Conservation (phyloP, 2,113 vertebrate genomes). For the Capreolus pygargus region DNA sequence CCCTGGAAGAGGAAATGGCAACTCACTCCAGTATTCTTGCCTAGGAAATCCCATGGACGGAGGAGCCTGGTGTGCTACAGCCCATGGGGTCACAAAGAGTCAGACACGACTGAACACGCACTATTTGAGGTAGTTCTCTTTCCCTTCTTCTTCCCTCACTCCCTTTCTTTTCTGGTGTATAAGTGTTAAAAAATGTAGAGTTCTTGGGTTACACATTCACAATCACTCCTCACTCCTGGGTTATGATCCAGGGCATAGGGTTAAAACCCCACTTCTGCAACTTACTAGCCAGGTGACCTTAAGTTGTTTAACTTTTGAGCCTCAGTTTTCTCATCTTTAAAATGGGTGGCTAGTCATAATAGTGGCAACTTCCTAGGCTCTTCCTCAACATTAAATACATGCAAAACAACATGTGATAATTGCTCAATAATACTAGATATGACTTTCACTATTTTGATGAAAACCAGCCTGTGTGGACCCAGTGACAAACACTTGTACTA, state of each 20-base stretch:
- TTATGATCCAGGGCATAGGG: background rate
- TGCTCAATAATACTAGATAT: background rate
- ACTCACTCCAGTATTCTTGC: background rate
- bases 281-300: background rate
- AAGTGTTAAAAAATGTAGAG: background rate
- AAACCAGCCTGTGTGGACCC: background rate
- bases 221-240: background rate
- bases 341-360: background rate
- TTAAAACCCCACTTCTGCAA: background rate
- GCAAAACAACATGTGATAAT: background rate
- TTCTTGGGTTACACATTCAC: background rate
- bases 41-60: background rate
- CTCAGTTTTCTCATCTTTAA: constrained; percentile 9
- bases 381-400: background rate
- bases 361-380: background rate
- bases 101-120: background rate
- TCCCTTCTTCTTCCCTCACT: background rate
- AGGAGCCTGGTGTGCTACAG: background rate
- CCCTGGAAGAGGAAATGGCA: background rate
- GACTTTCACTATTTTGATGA: constrained; percentile 11
- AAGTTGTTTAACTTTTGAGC: background rate
- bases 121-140: background rate
- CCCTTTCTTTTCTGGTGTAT: background rate
- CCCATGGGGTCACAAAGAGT: background rate
- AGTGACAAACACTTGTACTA: background rate